A percentile compares a stretch with the other conserved stretches of the same genome.
phyloP scores from a whole-genome alignment of 1,140 invertebrate species.

The Polyergus mexicanus region DNA sequence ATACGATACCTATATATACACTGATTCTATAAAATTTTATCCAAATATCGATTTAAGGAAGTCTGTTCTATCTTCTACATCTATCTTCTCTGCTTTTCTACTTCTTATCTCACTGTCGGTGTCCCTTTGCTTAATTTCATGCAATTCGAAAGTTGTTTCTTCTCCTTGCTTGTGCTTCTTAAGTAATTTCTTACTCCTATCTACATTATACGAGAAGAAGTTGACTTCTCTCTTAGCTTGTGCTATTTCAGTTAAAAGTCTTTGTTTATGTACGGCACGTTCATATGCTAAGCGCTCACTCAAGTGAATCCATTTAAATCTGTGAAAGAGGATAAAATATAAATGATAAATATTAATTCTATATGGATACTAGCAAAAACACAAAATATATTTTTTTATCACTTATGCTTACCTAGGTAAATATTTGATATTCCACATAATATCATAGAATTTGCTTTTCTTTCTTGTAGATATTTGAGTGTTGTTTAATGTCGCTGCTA shows the following conservation, averaged over 20 bases:
- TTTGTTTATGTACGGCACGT: conserved; percentile 94
- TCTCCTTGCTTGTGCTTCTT: conserved; percentile 83
- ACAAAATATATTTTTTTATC: conserved; percentile 6
- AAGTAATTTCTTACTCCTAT: conserved; percentile 91
- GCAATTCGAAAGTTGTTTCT: conserved; percentile 75
- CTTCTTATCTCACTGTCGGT: conserved; percentile 82
- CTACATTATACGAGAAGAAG: conserved; percentile 94
- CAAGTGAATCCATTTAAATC: conserved; percentile 98
- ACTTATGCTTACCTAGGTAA: conserved; percentile 89
- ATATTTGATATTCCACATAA: conserved; percentile 98
- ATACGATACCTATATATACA: conserved; percentile 2
- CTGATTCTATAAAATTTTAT: conserved; percentile 51
- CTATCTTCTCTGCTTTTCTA: conserved; percentile 76
- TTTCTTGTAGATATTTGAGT: conserved; percentile 95
- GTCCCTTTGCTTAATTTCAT: conserved; percentile 84
- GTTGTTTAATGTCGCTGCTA: conserved; percentile 94
- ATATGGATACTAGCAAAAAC: not conserved
- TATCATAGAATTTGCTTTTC: conserved; percentile 95
- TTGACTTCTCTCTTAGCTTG: conserved; percentile 96
- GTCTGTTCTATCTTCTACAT: conserved; percentile 82
- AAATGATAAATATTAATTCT: conserved; percentile 8
- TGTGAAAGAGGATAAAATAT: conserved; percentile 71
- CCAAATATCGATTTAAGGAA: conserved; percentile 87
- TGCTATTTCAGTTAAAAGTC: conserved; percentile 94
- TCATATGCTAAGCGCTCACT: conserved; percentile 97